A percentile compares a stretch with the other conserved stretches of the same genome.
phyloP scores from a whole-genome alignment of 2,888 invertebrate species.

The Melanargia galathea region DNA sequence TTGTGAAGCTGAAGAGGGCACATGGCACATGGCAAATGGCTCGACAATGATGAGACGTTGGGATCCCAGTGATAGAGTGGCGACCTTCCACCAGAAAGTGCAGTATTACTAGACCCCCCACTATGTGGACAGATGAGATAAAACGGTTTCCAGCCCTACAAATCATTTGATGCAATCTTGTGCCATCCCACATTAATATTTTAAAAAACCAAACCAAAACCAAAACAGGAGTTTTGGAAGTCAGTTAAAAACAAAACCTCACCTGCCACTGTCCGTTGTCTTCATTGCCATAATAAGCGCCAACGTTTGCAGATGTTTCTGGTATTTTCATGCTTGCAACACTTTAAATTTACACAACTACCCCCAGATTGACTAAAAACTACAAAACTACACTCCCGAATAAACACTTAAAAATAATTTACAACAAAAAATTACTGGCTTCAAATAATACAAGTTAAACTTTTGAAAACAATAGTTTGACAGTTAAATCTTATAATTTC shows the following conservation, averaged over 20 bases:
- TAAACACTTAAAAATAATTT: neutral
- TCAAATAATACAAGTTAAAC: constrained; percentile 5
- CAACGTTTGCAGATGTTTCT: constrained; percentile 69
- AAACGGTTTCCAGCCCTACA: no score
- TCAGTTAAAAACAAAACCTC: neutral
- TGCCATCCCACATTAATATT: no score
- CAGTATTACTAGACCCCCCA: no score
- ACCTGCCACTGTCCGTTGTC: constrained; percentile 79
- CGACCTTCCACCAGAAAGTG: no score
- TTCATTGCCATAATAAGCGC: constrained; percentile 74
- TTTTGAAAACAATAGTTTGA: neutral
- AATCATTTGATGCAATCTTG: no score
- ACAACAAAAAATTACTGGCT: constrained; percentile 14
- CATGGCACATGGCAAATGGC: no score
- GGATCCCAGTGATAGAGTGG: no score
- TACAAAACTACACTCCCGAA: constrained; percentile 34
- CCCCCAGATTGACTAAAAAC: constrained; percentile 48
- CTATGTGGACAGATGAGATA: no score
- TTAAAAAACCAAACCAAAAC: no score
- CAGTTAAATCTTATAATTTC: constrained; percentile 28
- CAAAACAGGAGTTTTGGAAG: no score
- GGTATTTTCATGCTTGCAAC: constrained; percentile 75
- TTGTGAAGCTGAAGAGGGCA: no score
- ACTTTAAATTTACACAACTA: constrained; percentile 41
- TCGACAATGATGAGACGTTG: no score